Conservation (phyloP, 2,797 vertebrate genomes). For the Rhyacichthys aspro region DNA sequence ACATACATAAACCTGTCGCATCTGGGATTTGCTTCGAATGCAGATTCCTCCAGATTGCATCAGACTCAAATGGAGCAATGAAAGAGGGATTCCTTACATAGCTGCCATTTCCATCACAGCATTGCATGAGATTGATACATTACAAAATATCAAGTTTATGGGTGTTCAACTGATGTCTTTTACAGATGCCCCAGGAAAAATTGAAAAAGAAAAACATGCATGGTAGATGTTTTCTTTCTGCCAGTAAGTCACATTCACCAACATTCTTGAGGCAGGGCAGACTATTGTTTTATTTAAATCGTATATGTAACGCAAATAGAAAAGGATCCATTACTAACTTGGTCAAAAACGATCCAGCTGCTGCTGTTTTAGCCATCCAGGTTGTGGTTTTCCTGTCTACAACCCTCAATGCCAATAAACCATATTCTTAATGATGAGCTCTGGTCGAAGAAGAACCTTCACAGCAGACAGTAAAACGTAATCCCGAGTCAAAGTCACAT, state of each 20-base stretch:
- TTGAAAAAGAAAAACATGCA: slow-evolving; percentile 20
- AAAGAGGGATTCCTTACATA: slow-evolving; percentile 76
- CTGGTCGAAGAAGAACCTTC: slow-evolving; percentile 56
- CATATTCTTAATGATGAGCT: slow-evolving; percentile 68
- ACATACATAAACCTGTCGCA: slow-evolving; percentile 38
- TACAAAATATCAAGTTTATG: slow-evolving; percentile 73
- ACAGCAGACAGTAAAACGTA: slow-evolving; percentile 63
- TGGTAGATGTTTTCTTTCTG: slow-evolving; percentile 37
- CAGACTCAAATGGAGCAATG: slow-evolving; percentile 62
- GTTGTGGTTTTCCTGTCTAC: slow-evolving; percentile 51
- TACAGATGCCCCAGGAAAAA: slow-evolving; percentile 51
- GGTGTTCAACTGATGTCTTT: slow-evolving; percentile 65
- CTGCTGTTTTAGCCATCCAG: slow-evolving; percentile 58
- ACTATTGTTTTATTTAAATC: slow-evolving; percentile 51
- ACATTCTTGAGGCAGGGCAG: slow-evolving; percentile 34
- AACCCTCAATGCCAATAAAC: slow-evolving; percentile 48
- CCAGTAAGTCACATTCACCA: slow-evolving; percentile 35
- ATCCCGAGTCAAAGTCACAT: slow-evolving; percentile 49
- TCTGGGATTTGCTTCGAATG: slow-evolving; percentile 64
- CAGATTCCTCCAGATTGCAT: slow-evolving; percentile 64
- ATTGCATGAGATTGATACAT: slow-evolving; percentile 64
- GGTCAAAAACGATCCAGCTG: slow-evolving; percentile 46
- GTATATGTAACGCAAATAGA: slow-evolving; percentile 29
- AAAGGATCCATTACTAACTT: slow-evolving; percentile 37
- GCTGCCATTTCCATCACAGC: slow-evolving; percentile 78